These are phyloP conservation scores for Chironomus striatipennis DNA, from an alignment of 1,140 invertebrate species.

Conservation along the genomic window DNA sequence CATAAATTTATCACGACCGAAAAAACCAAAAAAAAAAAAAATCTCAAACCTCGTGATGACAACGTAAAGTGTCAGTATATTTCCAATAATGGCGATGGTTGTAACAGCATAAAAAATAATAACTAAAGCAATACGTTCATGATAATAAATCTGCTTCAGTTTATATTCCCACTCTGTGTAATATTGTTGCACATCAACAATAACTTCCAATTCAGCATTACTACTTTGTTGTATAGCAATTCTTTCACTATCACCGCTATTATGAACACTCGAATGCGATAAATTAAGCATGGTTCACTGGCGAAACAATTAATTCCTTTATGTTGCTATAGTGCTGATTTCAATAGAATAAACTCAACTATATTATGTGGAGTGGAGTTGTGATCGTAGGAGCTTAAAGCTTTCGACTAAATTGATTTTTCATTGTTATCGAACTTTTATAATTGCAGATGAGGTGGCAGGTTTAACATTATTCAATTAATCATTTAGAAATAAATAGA, in stretches of 20 bases:
- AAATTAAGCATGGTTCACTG: neutral
- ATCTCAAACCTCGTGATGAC: neutral
- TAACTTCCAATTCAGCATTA: neutral
- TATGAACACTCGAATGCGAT: neutral
- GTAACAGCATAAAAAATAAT: neutral
- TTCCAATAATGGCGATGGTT: neutral
- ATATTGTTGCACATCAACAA: neutral
- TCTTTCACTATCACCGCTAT: neutral
- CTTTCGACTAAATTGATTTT: no score
- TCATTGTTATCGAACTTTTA: no score
- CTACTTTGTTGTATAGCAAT: neutral
- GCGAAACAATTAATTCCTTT: neutral
- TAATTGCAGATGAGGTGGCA: no score
- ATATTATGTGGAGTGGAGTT: neutral
- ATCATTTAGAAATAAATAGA: no score
- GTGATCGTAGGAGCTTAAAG: no score
- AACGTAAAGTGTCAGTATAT: constrained; percentile 9
- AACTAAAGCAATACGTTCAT: neutral
- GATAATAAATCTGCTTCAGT: neutral
- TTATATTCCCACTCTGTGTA: neutral
- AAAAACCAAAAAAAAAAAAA: no score
- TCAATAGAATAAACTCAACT: neutral
- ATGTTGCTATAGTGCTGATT: neutral
- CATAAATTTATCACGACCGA: no score
- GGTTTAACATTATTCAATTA: no score